Percentiles rank a stretch among this genome's conserved stretches.
Evolutionary conservation across 2,888 invertebrate species (phyloP).

Genomic region (Pachymerium ferrugineum): DNA sequence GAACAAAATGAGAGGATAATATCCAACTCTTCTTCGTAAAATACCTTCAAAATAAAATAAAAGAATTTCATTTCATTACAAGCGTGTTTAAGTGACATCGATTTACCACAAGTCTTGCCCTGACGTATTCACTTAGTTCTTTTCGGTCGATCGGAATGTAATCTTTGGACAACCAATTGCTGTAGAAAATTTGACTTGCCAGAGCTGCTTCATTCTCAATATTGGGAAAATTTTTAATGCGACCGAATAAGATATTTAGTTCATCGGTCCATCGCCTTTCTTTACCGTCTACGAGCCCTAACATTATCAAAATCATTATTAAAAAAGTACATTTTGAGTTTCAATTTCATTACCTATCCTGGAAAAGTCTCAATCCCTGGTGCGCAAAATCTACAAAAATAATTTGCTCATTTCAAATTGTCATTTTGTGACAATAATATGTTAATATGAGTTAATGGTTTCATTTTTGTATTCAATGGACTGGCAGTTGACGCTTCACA

Average conservation of each 20-base stretch:
- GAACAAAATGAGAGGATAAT: too few relatives aligned
- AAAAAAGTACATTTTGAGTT: neutral
- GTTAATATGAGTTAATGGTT: too few relatives aligned
- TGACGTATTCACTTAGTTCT: conserved; percentile 90
- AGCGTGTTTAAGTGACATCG: neutral
- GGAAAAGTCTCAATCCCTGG: too few relatives aligned
- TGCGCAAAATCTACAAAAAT: too few relatives aligned
- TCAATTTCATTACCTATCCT: too few relatives aligned
- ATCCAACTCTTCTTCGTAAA: too few relatives aligned
- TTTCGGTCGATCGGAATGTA: conserved; percentile 94
- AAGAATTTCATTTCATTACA: neutral
- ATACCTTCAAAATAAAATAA: neutral
- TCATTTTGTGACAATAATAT: too few relatives aligned
- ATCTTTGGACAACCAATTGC: conserved; percentile 98
- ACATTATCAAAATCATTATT: conserved; percentile 12
- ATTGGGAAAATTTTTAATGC: conserved; percentile 88
- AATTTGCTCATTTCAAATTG: too few relatives aligned
- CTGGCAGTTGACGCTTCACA: too few relatives aligned
- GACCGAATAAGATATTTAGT: conserved; percentile 88
- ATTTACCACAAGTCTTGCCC: conserved; percentile 86
- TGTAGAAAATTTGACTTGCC: conserved; percentile 91
- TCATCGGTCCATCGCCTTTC: conserved; percentile 98
- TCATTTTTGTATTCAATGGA: too few relatives aligned
- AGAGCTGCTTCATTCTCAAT: conserved; percentile 78
- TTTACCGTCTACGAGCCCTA: conserved; percentile 80